Conservation (phyloP, 2,113 vertebrate genomes). For the Verasper variegatus region DNA sequence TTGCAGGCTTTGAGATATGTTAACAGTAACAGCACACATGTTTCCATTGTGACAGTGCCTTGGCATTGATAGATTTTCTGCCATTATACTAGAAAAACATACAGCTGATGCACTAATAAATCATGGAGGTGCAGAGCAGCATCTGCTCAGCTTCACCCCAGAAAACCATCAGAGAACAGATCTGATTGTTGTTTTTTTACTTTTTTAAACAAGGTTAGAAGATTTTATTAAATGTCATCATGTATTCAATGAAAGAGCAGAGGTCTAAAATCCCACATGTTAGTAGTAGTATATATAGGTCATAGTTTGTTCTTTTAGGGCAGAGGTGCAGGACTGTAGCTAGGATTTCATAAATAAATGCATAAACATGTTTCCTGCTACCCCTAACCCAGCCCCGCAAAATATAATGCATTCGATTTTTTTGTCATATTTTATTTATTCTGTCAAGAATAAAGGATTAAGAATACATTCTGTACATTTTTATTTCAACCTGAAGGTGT, state of each 20-base stretch:
- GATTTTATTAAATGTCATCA: not conserved
- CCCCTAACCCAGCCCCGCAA: too few species aligned
- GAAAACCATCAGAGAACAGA: slow-evolving; percentile 10
- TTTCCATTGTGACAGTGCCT: slow-evolving; percentile 49
- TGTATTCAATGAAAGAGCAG: not conserved
- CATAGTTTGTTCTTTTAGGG: not conserved
- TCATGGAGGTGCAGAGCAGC: slow-evolving; percentile 32
- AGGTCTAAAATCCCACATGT: not conserved
- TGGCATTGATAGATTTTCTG: slow-evolving; percentile 62
- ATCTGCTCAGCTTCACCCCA: slow-evolving; percentile 46
- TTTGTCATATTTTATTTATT: too few species aligned
- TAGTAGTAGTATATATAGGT: not conserved
- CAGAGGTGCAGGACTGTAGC: not conserved
- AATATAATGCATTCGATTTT: too few species aligned
- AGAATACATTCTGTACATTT: too few species aligned
- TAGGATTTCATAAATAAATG: not conserved
- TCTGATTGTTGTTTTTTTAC: not conserved
- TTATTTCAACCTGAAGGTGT: too few species aligned
- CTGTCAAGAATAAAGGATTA: too few species aligned
- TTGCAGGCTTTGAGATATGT: slow-evolving; percentile 46
- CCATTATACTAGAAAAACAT: slow-evolving; percentile 59
- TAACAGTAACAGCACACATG: slow-evolving; percentile 47
- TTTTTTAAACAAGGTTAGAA: not conserved
- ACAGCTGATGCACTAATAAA: slow-evolving; percentile 51
- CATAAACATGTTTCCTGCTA: too few species aligned